Base-by-base conservation (phyloP, 1,140 invertebrate genomes). In the Mya arenaria region DNA sequence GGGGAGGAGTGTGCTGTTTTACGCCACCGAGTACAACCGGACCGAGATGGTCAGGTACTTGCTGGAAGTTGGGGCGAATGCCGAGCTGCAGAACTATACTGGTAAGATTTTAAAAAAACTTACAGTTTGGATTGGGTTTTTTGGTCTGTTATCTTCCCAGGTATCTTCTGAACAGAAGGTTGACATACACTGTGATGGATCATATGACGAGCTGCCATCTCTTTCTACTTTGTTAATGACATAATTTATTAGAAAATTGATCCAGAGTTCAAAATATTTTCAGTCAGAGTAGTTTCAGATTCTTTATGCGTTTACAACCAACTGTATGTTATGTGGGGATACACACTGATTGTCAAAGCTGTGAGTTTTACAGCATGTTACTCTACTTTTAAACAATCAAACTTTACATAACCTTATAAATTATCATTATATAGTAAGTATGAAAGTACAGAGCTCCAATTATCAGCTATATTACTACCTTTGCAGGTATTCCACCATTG, bases 11-110 rank as follows among this genome's bases (percentile, higher is more conserved):
- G 83, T 87, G 2, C 52, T 91, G 32, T 89, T 90, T 72, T 87
- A 89, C 63, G 90, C 90, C 19, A 88, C 86, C 13, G 89, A 90
- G 74, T 84, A 79, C 56, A 87, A 89, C 36, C 78, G 85, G 41
- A 25, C 62, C 23, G 69, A 82, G 4, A 87, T 90, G 13, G 90
- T 89, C 1, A 79, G 88, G 52, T 56, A 87, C 34, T 66, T 91
- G 25, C 68, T 91, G 36, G 41, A 77, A 6, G 52, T 75, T 10
- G 88, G 86, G 0, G 89, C 86, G 8, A 86, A 85, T 72, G 77
- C 86, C n/a, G 90, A 89, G 48, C 56, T 91, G 0, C 83, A 83
- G 37, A 91, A 90, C 82, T 91, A 88, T 74, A 85, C 88, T 13
- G 88, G 90, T 80, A 69, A 39, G 55, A 30, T n/a, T 60, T 10